A percentile compares a stretch with the other conserved stretches of the same genome.
Conservation (phyloP, 2,888 invertebrate species). For the Magallana nippona region DNA sequence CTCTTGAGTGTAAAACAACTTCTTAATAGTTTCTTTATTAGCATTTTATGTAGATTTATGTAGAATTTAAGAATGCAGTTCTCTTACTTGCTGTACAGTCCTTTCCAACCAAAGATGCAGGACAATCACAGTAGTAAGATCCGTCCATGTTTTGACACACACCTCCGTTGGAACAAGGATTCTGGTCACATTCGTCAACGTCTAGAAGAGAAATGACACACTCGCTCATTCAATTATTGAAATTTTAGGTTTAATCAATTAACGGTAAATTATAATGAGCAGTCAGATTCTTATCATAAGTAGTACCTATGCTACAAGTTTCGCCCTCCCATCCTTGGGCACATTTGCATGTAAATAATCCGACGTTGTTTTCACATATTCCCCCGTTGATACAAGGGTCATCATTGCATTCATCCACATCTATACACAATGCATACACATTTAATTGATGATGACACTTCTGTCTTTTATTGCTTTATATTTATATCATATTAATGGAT, state of each 20-base stretch:
- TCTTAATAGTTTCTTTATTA: too few relatives aligned
- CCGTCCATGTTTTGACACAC: conserved; percentile 34
- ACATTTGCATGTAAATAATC: conserved; percentile 27
- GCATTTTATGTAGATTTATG: too few relatives aligned
- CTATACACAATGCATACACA: neutral
- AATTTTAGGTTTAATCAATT: neutral
- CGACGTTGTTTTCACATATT: conserved; percentile 11
- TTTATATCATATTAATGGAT: too few relatives aligned
- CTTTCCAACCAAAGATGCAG: conserved; percentile 11
- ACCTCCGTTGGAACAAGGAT: conserved; percentile 22
- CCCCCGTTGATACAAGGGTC: conserved; percentile 31
- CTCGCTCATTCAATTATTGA: neutral
- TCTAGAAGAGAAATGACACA: neutral
- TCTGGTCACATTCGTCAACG: conserved; percentile 37
- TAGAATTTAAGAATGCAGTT: too few relatives aligned
- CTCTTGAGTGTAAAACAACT: too few relatives aligned
- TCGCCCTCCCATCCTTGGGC: conserved; percentile 26
- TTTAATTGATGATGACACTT: neutral
- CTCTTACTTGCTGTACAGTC: conserved; percentile 15
- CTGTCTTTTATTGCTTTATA: neutral
- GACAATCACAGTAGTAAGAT: conserved; percentile 41
- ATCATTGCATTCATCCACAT: conserved; percentile 37
- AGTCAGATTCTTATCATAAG: neutral
- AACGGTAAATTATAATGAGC: too few relatives aligned
- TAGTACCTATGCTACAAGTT: neutral